Evolutionary conservation across 2,113 vertebrate species (phyloP).

Genomic region (Hypomesus transpacificus): DNA sequence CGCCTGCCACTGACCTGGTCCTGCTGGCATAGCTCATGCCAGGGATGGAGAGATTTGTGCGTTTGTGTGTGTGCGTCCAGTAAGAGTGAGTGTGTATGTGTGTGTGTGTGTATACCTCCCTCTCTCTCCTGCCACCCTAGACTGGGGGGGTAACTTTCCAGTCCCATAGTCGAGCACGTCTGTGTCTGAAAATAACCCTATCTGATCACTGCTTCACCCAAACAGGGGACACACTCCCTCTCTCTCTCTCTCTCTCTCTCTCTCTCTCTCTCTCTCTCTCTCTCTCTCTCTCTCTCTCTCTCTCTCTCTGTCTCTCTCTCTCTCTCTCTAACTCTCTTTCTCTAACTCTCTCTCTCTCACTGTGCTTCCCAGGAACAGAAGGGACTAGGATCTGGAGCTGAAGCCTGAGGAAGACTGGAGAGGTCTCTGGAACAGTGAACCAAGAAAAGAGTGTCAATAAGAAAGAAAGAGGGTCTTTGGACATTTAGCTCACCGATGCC

Average conservation of each 20-base stretch:
- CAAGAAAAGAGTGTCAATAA: conserved; percentile 50
- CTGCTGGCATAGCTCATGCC: background rate
- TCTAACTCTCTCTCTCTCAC: conserved; percentile 55
- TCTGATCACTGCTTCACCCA: conserved; percentile 73
- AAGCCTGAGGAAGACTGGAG: conserved; percentile 33
- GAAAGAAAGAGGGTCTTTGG: conserved; percentile 44
- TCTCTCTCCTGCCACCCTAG: conserved; percentile 18
- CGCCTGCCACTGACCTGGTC: conserved; percentile 9
- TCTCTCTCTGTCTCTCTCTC: conserved; percentile 54
- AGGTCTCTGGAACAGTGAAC: conserved; percentile 23
- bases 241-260: conserved; percentile 61
- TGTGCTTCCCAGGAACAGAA: conserved; percentile 56
- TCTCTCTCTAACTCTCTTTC: conserved; percentile 52
- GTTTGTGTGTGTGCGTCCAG: conserved; percentile 18
- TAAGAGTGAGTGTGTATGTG: conserved; percentile 20
- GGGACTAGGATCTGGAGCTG: conserved; percentile 40
- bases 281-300: conserved; percentile 53
- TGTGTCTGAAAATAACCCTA: conserved; percentile 86
- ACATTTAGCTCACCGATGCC: conserved; percentile 47
- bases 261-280: conserved; percentile 45
- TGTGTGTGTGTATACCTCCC: conserved; percentile 43
- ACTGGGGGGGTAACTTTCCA: conserved; percentile 65
- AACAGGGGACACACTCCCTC: conserved; percentile 71
- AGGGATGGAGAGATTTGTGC: background rate
- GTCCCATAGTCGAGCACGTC: conserved; percentile 69